Conservation (phyloP, 2,888 invertebrate genomes). For the Lissonota sp. region DNA sequence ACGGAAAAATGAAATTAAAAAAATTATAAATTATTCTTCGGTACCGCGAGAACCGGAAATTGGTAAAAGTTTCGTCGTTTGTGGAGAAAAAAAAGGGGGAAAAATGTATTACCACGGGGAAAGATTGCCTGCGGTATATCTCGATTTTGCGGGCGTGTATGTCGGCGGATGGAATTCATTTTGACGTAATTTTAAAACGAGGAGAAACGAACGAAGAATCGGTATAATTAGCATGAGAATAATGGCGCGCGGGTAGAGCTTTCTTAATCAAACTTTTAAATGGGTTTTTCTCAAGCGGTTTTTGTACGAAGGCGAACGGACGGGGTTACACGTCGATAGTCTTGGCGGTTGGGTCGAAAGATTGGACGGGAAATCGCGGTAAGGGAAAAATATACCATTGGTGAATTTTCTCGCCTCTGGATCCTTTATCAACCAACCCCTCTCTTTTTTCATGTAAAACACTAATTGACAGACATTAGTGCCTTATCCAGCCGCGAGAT, state of each 20-base stretch:
- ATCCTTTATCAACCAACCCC: constrained; percentile 48
- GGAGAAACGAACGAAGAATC: constrained; percentile 69
- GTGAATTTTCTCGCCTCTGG: constrained; percentile 35
- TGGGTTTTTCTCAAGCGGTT: constrained; percentile 76
- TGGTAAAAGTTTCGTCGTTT: constrained; percentile 15
- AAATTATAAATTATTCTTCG: background rate
- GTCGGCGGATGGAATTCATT: constrained; percentile 67
- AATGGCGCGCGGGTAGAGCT: constrained; percentile 74
- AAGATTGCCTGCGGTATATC: constrained; percentile 44
- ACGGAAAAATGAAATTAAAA: background rate
- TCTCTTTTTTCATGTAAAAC: constrained; percentile 76
- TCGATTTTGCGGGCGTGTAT: constrained; percentile 26
- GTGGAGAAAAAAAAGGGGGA: constrained; percentile 2
- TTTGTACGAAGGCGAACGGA: constrained; percentile 40
- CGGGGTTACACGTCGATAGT: constrained; percentile 48
- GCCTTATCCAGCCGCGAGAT: constrained; percentile 75
- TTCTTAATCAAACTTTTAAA: constrained; percentile 84
- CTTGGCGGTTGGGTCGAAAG: constrained; percentile 50
- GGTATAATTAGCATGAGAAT: constrained; percentile 83
- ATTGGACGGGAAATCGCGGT: constrained; percentile 7
- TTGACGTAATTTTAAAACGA: constrained; percentile 77
- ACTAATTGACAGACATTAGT: constrained; percentile 79
- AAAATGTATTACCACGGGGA: constrained; percentile 40
- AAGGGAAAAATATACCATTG: constrained; percentile 26
- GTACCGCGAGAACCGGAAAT: constrained; percentile 4